These are phyloP conservation scores for Paralinhomoeus sp. DNA, from an alignment of 2,888 invertebrate genomes.

Conservation along the genomic window DNA sequence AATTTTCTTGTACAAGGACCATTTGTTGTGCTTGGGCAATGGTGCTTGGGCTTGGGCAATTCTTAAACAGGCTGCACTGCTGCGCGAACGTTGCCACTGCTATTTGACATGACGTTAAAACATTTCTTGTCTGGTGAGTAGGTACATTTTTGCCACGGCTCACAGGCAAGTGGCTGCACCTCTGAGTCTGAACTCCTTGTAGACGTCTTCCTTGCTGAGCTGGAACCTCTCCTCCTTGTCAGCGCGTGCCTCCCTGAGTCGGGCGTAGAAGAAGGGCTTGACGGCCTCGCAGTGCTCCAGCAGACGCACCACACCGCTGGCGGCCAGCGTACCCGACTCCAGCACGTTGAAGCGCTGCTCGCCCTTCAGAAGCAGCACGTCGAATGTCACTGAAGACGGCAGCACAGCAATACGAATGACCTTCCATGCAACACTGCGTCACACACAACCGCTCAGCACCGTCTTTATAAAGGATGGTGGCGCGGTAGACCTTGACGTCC, in stretches of 20 bases:
- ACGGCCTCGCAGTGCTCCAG: slow-evolving; percentile 12
- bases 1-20: no score
- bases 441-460: not conserved
- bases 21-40: no score
- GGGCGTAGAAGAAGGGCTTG: not conserved
- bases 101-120: no score
- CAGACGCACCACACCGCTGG: slow-evolving; percentile 8
- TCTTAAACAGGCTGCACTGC: no score
- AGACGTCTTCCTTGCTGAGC: slow-evolving; percentile 21
- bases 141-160: no score
- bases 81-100: no score
- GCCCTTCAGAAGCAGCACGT: slow-evolving; percentile 21
- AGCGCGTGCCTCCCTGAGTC: not conserved
- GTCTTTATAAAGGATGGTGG: slow-evolving; percentile 67
- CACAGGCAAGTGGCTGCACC: no score
- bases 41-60: no score
- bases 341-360: slow-evolving; percentile 4
- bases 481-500: slow-evolving; percentile 60
- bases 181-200: slow-evolving; percentile 11
- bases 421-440: no score
- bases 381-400: slow-evolving; percentile 21
- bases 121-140: no score
- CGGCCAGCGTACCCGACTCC: slow-evolving; percentile 2
- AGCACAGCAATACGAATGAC: no score
- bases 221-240: slow-evolving; percentile 13